phyloP scores from a whole-genome alignment of 2,113 vertebrate species.

The Ailuropoda melanoleuca region DNA sequence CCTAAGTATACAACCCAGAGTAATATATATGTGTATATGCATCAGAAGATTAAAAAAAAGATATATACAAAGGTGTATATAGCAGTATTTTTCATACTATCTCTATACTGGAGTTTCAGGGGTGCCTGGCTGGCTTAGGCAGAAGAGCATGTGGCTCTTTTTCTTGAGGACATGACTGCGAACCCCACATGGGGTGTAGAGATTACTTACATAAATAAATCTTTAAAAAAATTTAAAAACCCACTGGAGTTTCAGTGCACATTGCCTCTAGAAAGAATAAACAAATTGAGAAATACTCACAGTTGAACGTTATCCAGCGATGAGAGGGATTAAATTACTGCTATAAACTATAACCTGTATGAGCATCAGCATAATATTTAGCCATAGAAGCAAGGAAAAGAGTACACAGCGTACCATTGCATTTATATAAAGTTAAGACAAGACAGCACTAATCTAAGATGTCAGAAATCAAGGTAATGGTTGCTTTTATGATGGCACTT shows the following conservation, averaged over 20 bases:
- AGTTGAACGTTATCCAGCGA: background rate
- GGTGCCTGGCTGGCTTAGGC: background rate
- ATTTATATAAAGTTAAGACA: background rate
- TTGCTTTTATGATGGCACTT: background rate
- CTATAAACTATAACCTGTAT: background rate
- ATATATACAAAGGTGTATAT: background rate
- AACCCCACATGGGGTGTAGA: background rate
- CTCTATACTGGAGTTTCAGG: background rate
- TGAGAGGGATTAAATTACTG: background rate
- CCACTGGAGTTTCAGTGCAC: background rate
- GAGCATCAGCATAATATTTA: background rate
- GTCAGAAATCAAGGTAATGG: background rate
- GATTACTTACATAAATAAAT: background rate
- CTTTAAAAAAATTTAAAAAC: background rate
- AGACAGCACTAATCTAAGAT: background rate
- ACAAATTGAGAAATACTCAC: background rate
- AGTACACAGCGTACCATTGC: background rate
- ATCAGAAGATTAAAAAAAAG: background rate
- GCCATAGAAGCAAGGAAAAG: background rate
- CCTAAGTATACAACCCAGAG: background rate
- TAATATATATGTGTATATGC: background rate
- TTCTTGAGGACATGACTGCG: background rate
- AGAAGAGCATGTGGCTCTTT: background rate
- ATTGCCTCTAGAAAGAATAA: constrained; percentile 17
- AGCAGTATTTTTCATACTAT: background rate